Percentiles rank a stretch among this genome's conserved stretches.
These are phyloP conservation scores for Sialis fuliginosa DNA, from an alignment of 2,888 invertebrate species.

Conservation along the genomic window DNA sequence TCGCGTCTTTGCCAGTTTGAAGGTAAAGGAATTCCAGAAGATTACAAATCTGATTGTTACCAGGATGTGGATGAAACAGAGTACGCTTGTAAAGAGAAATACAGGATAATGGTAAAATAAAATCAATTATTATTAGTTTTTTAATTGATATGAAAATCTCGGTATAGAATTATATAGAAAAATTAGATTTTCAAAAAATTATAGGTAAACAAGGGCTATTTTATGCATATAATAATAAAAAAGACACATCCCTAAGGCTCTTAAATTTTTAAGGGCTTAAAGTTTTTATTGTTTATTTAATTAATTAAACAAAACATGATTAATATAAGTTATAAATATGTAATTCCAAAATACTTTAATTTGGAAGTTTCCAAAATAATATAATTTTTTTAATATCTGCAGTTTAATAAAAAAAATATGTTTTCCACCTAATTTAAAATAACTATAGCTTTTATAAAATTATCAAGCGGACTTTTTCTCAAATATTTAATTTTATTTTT, in stretches of 20 bases:
- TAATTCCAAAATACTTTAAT: background rate
- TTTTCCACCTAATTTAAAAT: too few relatives aligned
- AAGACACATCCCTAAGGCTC: background rate
- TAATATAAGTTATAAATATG: background rate
- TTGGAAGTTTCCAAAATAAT: too few relatives aligned
- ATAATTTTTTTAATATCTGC: too few relatives aligned
- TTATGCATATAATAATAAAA: background rate
- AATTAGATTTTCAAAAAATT: background rate
- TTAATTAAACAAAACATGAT: background rate
- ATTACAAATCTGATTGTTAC: conserved; percentile 63
- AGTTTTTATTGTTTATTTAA: too few relatives aligned
- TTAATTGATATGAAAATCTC: too few relatives aligned
- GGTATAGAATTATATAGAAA: conserved; percentile 4
- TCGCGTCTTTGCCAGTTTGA: conserved; percentile 58
- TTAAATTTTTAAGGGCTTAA: too few relatives aligned
- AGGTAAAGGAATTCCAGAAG: conserved; percentile 46
- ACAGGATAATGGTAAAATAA: conserved; percentile 51
- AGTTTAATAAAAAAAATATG: too few relatives aligned
- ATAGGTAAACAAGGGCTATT: background rate
- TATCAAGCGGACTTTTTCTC: too few relatives aligned
- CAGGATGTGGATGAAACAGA: conserved; percentile 63
- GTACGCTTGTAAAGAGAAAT: conserved; percentile 65
- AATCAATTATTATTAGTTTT: background rate
- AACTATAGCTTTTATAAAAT: too few relatives aligned
- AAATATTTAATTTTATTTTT: too few relatives aligned